Evolutionary conservation across 2,888 invertebrate genomes (phyloP).

Genomic region (Nomada ferruginata): DNA sequence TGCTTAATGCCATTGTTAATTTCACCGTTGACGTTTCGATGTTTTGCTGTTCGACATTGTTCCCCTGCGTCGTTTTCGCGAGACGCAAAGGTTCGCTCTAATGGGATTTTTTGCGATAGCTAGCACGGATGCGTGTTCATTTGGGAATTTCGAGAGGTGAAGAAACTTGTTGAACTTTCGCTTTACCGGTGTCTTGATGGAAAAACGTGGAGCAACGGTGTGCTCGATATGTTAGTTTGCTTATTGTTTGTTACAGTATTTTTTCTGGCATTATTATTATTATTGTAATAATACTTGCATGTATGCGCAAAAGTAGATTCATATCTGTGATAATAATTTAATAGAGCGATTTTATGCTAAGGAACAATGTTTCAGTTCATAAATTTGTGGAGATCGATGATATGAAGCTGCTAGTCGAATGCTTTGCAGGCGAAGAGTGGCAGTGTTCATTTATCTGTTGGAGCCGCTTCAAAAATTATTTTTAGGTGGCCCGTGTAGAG

Average conservation of each 20-base stretch:
- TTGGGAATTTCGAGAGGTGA: neutral
- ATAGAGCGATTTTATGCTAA: too few species aligned
- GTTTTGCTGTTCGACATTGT: neutral
- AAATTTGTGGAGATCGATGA: too few species aligned
- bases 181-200: neutral
- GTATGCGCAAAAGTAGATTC: too few species aligned
- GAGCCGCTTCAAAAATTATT: slow-evolving; percentile 25
- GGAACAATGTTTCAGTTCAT: too few species aligned
- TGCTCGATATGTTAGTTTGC: too few species aligned
- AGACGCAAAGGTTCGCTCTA: neutral
- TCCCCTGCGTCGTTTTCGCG: neutral
- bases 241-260: too few species aligned
- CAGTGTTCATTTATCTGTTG: neutral
- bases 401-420: neutral
- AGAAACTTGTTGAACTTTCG: neutral
- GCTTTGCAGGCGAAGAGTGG: neutral
- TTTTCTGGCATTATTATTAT: too few species aligned
- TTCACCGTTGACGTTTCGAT: slow-evolving; percentile 1
- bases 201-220: neutral
- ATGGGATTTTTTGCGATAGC: neutral
- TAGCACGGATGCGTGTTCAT: neutral
- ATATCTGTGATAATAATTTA: too few species aligned
- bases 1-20: slow-evolving; percentile 46
- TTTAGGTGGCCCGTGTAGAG: neutral
- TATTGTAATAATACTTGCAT: too few species aligned